A percentile compares a stretch with the other conserved stretches of the same genome.
Evolutionary conservation across 2,113 vertebrate species (phyloP).

Genomic region (Regulus satrapa): DNA sequence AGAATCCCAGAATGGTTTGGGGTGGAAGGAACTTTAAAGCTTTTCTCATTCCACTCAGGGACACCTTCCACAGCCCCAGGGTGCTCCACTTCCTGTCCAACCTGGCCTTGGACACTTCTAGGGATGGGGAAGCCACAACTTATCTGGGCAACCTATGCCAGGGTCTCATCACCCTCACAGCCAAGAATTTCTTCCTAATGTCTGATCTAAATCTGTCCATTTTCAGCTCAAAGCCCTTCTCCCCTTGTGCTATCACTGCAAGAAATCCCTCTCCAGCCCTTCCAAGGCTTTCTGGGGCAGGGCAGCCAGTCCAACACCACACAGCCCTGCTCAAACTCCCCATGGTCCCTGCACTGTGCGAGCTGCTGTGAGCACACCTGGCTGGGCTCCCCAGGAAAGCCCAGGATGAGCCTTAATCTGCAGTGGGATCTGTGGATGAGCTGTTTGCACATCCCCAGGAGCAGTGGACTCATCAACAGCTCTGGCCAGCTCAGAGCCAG

Average conservation of each 20-base stretch:
- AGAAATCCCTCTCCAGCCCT: neutral
- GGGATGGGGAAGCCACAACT: neutral
- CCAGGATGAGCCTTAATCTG: neutral
- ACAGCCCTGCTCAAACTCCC: accelerated
- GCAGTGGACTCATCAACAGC: neutral
- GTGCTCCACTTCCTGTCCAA: accelerated
- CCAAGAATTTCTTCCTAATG: neutral
- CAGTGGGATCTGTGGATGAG: neutral
- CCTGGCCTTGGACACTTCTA: neutral
- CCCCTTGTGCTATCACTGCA: neutral
- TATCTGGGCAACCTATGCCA: neutral
- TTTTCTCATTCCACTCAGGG: neutral
- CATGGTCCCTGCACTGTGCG: neutral
- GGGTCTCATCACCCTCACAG: neutral
- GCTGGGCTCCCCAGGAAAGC: neutral
- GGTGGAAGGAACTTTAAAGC: neutral
- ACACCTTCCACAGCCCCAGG: neutral
- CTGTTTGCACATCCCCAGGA: neutral
- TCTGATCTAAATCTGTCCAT: neutral
- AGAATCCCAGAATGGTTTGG: neutral
- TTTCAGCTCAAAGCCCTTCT: neutral
- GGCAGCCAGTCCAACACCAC: neutral
- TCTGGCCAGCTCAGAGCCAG: neutral
- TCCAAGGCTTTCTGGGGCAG: neutral
- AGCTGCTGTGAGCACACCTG: neutral